A percentile compares a stretch with the other conserved stretches of the same genome.
Evolutionary conservation across 2,797 vertebrate species (phyloP).

Genomic region (Yasuhikotakia modesta): DNA sequence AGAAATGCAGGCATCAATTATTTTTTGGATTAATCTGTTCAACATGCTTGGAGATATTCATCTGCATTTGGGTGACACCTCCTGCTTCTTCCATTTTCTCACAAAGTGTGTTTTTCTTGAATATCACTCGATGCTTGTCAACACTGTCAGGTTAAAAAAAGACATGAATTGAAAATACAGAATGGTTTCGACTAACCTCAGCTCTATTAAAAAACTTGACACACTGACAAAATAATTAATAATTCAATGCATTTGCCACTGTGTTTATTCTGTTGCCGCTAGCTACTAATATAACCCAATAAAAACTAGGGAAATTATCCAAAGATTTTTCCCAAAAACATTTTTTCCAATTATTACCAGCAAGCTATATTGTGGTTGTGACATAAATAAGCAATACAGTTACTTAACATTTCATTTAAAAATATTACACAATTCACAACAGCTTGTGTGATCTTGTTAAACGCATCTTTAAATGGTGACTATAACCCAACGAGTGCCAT

Average conservation of each 20-base stretch:
- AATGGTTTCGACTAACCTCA: background rate
- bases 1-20: background rate
- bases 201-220: no score
- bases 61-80: background rate
- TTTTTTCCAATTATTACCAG: background rate
- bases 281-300: no score
- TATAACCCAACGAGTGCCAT: conserved; percentile 18
- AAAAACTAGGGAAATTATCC: no score
- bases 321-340: no score
- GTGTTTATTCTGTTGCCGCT: no score
- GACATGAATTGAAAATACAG: background rate
- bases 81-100: background rate
- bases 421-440: background rate
- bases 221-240: no score
- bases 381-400: no score
- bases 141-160: background rate
- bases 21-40: background rate
- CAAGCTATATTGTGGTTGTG: background rate
- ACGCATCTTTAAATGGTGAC: conserved; percentile 10
- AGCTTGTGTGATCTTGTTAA: background rate
- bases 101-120: background rate
- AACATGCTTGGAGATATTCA: background rate
- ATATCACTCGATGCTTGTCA: background rate
- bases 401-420: no score
- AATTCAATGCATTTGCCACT: no score